phyloP scores from a whole-genome alignment of 37 sponge, comb jelly and placozoan species.

The Spongilla lacustris region DNA sequence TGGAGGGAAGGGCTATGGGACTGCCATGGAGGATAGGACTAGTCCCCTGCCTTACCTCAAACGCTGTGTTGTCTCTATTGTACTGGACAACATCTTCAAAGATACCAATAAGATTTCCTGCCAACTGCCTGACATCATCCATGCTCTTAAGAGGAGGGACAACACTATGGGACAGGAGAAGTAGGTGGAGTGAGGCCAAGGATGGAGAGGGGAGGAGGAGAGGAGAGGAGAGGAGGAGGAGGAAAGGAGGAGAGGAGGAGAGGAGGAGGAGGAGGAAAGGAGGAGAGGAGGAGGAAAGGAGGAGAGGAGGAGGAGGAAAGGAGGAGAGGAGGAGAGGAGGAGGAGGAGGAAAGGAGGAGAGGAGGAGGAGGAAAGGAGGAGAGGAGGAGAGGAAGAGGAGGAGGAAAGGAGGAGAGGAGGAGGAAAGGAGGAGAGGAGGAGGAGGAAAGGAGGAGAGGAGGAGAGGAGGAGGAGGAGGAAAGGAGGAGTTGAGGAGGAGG shows the following conservation, averaged over 20 bases:
- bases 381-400: neutral
- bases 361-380: neutral
- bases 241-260: neutral
- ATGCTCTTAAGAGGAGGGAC: slow-evolving; percentile 44
- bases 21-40: no score
- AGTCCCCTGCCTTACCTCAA: slow-evolving; percentile 29
- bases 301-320: neutral
- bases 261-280: neutral
- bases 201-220: neutral
- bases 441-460: no score
- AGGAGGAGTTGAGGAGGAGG: neutral
- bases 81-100: slow-evolving; percentile 89
- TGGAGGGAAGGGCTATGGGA: neutral
- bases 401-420: neutral
- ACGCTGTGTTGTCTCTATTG: slow-evolving; percentile 83
- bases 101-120: slow-evolving; percentile 61
- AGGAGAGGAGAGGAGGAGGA: neutral
- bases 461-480: neutral
- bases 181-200: neutral
- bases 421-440: slow-evolving; percentile 41
- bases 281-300: neutral
- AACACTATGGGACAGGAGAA: neutral
- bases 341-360: neutral
- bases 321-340: neutral
- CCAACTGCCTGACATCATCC: slow-evolving; percentile 48